A percentile compares a stretch with the other conserved stretches of the same genome.
phyloP scores from a whole-genome alignment of 2,113 vertebrate species.

The Callipepla californica region DNA sequence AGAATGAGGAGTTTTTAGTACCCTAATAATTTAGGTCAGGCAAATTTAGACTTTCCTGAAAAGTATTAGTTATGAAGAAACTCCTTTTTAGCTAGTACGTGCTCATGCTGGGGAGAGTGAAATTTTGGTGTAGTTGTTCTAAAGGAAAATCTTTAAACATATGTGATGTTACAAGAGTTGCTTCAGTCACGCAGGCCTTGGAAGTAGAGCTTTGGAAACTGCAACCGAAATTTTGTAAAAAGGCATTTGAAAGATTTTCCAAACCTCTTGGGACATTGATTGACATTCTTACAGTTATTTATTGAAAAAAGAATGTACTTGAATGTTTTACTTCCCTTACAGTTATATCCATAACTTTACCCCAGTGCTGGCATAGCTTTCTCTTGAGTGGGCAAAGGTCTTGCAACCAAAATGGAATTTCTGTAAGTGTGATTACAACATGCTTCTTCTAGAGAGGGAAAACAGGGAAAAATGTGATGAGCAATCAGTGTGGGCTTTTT shows the following conservation, averaged over 20 bases:
- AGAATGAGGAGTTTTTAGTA: neutral
- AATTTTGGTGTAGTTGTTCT: neutral
- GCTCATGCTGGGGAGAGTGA: neutral
- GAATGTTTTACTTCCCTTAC: neutral
- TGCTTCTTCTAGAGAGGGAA: conserved; percentile 32
- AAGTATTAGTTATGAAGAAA: neutral
- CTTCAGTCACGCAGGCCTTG: neutral
- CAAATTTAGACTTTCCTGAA: neutral
- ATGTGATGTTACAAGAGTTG: neutral
- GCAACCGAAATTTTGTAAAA: neutral
- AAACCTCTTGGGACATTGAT: neutral
- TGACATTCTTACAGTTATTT: neutral
- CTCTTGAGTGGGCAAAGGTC: neutral
- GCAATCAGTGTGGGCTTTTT: neutral
- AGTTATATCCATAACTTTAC: conserved; percentile 1
- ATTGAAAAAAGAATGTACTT: neutral
- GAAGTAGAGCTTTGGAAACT: neutral
- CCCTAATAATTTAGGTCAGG: neutral
- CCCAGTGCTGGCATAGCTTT: neutral
- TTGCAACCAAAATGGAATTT: conserved; percentile 23
- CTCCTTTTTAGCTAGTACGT: neutral
- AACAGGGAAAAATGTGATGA: conserved; percentile 52
- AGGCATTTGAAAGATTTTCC: neutral
- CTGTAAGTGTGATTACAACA: neutral
- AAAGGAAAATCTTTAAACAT: neutral